phyloP scores from a whole-genome alignment of 2,113 vertebrate genomes.

The Neogale vison region DNA sequence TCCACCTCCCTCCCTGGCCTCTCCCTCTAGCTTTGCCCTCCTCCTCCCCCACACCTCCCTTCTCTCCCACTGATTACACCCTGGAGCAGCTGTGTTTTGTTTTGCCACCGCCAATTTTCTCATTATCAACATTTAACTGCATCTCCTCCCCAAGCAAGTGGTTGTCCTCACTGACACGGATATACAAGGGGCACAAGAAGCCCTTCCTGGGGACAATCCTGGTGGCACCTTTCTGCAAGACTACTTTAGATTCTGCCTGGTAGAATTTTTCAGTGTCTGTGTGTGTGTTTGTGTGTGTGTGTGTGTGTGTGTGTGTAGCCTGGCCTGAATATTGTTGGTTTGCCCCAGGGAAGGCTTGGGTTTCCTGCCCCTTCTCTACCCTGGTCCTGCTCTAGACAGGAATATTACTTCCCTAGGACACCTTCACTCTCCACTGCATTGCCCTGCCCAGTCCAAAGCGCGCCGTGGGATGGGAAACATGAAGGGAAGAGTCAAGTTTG shows the following conservation, averaged over 20 bases:
- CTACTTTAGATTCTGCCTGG: not conserved
- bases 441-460: too few species aligned
- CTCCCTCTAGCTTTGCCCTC: not conserved
- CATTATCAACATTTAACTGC: not conserved
- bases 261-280: not conserved
- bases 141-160: not conserved
- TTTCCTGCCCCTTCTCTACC: not conserved
- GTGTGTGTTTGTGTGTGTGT: not conserved
- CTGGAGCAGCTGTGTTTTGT: not conserved
- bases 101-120: not conserved
- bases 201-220: not conserved
- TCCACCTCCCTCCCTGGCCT: not conserved
- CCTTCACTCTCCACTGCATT: not conserved
- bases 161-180: not conserved
- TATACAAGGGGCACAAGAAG: not conserved
- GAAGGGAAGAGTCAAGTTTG: not conserved
- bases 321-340: not conserved
- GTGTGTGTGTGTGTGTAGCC: too few species aligned
- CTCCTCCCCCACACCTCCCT: not conserved
- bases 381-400: not conserved
- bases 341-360: not conserved
- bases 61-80: not conserved
- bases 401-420: not conserved
- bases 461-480: accelerated
- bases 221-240: not conserved